Conservation (phyloP, 1,140 invertebrate genomes). For the Orchesella cincta region DNA sequence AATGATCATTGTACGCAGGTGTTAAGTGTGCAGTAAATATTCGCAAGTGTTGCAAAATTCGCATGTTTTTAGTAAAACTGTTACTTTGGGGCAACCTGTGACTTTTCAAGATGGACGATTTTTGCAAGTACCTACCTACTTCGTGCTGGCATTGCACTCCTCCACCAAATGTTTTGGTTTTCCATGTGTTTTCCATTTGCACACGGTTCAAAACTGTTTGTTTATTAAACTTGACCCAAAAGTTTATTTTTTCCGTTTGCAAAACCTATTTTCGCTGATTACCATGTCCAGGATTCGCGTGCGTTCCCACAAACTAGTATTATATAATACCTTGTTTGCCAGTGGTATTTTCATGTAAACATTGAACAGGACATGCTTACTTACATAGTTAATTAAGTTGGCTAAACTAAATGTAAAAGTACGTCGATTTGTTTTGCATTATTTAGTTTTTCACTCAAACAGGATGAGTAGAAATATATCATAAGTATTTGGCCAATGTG, state of each 20-base stretch:
- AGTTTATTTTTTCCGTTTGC: too few species aligned
- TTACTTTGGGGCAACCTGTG: background rate
- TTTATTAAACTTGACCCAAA: background rate
- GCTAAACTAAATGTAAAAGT: too few species aligned
- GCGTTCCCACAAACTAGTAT: too few species aligned
- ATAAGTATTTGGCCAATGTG: too few species aligned
- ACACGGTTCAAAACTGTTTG: background rate
- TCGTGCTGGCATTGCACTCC: background rate
- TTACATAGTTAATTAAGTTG: too few species aligned
- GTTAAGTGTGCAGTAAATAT: background rate
- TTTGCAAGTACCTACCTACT: background rate
- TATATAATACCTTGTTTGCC: too few species aligned
- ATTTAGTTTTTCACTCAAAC: too few species aligned
- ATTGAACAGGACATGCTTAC: too few species aligned
- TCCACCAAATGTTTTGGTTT: background rate
- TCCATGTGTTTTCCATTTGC: background rate
- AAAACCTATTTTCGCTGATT: too few species aligned
- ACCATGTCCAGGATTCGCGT: background rate
- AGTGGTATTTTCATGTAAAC: too few species aligned
- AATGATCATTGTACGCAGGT: background rate
- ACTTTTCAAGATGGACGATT: slow-evolving; percentile 8
- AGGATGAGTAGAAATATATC: too few species aligned
- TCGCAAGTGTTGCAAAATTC: background rate
- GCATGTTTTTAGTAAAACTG: background rate
- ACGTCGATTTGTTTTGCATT: too few species aligned